Conservation (phyloP, 2,113 vertebrate species). For the Seriola dumerili region DNA sequence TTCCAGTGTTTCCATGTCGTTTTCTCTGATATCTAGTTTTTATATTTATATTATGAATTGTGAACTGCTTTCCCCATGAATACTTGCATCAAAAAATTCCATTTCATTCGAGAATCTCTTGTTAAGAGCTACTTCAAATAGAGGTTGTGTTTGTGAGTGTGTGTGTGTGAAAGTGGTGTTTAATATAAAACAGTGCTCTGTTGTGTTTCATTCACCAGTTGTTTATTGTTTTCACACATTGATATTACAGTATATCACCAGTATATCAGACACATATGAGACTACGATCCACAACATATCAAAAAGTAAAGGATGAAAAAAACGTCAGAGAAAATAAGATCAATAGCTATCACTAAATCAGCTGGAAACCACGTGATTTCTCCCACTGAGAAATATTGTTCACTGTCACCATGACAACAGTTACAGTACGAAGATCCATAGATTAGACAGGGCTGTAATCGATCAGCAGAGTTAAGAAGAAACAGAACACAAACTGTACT, state of each 20-base stretch:
- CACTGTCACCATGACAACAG: slow-evolving; percentile 73
- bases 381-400: slow-evolving; percentile 50
- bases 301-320: slow-evolving; percentile 72
- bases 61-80: no score
- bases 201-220: slow-evolving; percentile 26
- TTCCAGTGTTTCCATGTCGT: no score
- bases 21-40: no score
- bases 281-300: slow-evolving; percentile 70
- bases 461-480: slow-evolving; percentile 48
- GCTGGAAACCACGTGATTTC: slow-evolving; percentile 47
- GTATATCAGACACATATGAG: slow-evolving; percentile 53
- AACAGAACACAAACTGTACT: slow-evolving; percentile 30
- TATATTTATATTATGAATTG: no score
- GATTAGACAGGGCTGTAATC: slow-evolving; percentile 56
- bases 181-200: no score
- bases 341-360: slow-evolving; percentile 62
- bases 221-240: slow-evolving; percentile 69
- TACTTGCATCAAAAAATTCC: no score
- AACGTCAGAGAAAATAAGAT: slow-evolving; percentile 54
- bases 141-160: no score
- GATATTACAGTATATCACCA: slow-evolving; percentile 60
- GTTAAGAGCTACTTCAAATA: no score
- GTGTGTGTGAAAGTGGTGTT: no score
- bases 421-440: slow-evolving; percentile 74
- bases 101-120: no score